Evolutionary conservation across 2,797 vertebrate genomes (phyloP).

Genomic region (Coilia nasus): DNA sequence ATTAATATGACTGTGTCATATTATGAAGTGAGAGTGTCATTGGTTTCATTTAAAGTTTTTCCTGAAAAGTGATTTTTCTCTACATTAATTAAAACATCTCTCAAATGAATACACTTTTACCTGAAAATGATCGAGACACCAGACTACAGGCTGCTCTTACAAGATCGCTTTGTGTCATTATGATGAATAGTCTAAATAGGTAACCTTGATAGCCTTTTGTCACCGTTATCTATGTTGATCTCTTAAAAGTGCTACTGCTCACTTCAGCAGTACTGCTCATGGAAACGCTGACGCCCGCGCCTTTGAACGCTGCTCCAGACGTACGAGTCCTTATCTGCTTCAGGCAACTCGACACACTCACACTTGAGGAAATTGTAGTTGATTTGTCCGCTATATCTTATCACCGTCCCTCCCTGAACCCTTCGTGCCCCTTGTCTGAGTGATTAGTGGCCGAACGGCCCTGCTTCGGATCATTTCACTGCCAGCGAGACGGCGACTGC

Average conservation of each 20-base stretch:
- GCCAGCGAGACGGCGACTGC: background rate
- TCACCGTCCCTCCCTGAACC: background rate
- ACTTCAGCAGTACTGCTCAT: background rate
- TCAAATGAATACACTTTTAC: background rate
- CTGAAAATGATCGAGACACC: background rate
- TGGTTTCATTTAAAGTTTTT: background rate
- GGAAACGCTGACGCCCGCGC: background rate
- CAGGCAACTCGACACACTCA: background rate
- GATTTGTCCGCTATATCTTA: background rate
- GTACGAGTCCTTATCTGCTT: background rate
- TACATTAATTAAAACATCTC: background rate
- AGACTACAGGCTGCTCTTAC: background rate
- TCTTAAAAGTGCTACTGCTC: slow-evolving; percentile 10
- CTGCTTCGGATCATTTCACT: background rate
- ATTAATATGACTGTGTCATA: background rate
- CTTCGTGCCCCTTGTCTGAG: background rate
- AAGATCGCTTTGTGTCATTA: background rate
- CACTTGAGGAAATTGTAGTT: background rate
- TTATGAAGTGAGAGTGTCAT: background rate
- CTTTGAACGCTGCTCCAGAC: background rate
- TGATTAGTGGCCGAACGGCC: background rate
- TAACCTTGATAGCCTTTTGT: background rate
- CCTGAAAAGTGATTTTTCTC: background rate
- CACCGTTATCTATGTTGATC: background rate
- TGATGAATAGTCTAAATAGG: background rate